Conservation (phyloP, 2,797 vertebrate genomes). For the Chelon auratus region DNA sequence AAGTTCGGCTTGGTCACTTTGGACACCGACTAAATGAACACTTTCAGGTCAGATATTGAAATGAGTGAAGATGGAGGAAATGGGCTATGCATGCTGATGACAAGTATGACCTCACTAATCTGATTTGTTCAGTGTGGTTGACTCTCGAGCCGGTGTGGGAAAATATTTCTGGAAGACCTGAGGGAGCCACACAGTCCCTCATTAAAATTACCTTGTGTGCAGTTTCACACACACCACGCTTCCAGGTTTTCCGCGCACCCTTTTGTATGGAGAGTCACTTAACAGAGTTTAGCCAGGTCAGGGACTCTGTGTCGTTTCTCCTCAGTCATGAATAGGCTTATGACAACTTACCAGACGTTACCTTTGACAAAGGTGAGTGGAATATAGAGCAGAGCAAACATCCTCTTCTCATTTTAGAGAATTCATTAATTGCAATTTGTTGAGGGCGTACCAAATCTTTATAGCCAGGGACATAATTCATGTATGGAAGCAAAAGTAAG, state of each 20-base stretch:
- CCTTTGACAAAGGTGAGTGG: slow-evolving; percentile 74
- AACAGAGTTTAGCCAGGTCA: slow-evolving; percentile 22
- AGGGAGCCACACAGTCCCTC: slow-evolving; percentile 67
- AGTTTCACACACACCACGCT: slow-evolving; percentile 62
- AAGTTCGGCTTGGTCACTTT: slow-evolving; percentile 5
- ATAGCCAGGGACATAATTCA: not conserved
- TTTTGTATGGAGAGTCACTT: slow-evolving; percentile 22
- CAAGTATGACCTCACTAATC: slow-evolving; percentile 84
- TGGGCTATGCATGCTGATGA: slow-evolving; percentile 79
- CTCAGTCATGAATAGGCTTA: slow-evolving; percentile 60
- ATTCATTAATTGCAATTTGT: not conserved
- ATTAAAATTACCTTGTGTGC: slow-evolving; percentile 65
- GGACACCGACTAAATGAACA: slow-evolving; percentile 16
- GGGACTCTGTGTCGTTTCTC: slow-evolving; percentile 24
- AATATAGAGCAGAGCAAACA: not conserved
- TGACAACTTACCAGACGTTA: slow-evolving; percentile 64
- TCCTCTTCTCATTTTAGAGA: not conserved
- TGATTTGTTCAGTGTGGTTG: slow-evolving; percentile 89
- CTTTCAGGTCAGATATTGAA: slow-evolving; percentile 63
- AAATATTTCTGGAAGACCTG: slow-evolving; percentile 77
- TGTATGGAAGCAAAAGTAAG: not conserved
- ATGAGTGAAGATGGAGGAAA: slow-evolving; percentile 72
- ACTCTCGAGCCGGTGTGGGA: slow-evolving; percentile 85
- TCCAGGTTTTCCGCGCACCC: slow-evolving; percentile 48
- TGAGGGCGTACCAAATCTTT: not conserved